Conservation (phyloP, 2,888 invertebrate species). For the Ganaspis brasiliensis region DNA sequence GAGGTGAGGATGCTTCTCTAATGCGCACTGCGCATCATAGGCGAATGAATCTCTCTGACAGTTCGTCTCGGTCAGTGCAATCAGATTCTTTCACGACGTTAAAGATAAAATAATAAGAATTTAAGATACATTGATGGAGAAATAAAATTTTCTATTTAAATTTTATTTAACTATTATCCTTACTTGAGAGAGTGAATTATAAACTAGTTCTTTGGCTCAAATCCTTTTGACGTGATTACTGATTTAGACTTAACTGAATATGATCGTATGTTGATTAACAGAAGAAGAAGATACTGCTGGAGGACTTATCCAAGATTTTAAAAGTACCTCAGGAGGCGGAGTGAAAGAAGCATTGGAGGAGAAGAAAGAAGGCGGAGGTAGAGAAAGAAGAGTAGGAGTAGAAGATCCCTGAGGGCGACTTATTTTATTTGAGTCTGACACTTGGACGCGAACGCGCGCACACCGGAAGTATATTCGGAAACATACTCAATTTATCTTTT, state of each 20-base stretch:
- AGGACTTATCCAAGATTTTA: background rate
- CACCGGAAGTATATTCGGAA: conserved; percentile 69
- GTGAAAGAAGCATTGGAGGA: conserved; percentile 56
- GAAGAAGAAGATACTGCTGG: conserved; percentile 53
- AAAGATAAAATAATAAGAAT: conserved; percentile 39
- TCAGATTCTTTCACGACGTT: conserved; percentile 65
- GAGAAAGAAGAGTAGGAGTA: conserved; percentile 53
- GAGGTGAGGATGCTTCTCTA: conserved; percentile 70
- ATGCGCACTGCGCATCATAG: conserved; percentile 77
- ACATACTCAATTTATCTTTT: conserved; percentile 20
- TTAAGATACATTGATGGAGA: background rate
- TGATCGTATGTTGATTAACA: conserved; percentile 22
- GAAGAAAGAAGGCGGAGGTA: conserved; percentile 56
- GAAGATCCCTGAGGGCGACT: conserved; percentile 70
- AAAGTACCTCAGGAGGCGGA: conserved; percentile 58
- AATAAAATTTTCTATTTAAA: background rate
- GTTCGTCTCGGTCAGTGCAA: conserved; percentile 67
- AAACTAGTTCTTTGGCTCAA: background rate
- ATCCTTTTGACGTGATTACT: background rate
- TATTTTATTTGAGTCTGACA: conserved; percentile 78
- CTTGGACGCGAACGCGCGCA: conserved; percentile 72
- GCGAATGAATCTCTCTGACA: conserved; percentile 76
- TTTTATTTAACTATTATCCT: background rate
- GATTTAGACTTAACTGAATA: background rate
- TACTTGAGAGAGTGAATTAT: background rate